Percentiles rank a stretch among this genome's conserved stretches.
Conservation (phyloP, 2,888 invertebrate species). For the Oscheius myriophilus region DNA sequence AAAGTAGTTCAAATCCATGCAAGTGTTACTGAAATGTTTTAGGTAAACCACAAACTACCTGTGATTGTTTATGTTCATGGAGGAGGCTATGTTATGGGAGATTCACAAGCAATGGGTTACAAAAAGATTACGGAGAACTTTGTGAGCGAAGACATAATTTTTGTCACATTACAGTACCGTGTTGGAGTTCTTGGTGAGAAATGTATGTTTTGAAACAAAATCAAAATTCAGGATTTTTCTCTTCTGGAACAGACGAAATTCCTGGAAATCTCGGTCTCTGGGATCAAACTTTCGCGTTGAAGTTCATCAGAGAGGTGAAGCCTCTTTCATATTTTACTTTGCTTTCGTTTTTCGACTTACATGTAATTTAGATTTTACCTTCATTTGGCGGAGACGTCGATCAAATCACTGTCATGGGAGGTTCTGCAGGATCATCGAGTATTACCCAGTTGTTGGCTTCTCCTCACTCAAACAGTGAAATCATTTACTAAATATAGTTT, state of each 20-base stretch:
- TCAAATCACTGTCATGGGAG: slow-evolving; percentile 51
- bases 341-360: no score
- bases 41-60: slow-evolving; percentile 36
- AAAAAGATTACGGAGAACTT: slow-evolving; percentile 47
- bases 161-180: slow-evolving; percentile 56
- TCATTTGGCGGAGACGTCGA: slow-evolving; percentile 55
- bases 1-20: no score
- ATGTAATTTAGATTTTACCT: slow-evolving; percentile 33
- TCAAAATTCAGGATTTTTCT: slow-evolving; percentile 45
- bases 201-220: neutral
- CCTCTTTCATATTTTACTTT: neutral
- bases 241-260: slow-evolving; percentile 44
- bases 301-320: slow-evolving; percentile 51
- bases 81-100: slow-evolving; percentile 52
- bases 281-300: slow-evolving; percentile 53
- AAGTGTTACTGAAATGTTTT: no score
- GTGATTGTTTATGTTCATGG: slow-evolving; percentile 55
- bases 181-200: slow-evolving; percentile 49
- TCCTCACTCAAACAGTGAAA: slow-evolving; percentile 54
- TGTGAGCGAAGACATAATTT: slow-evolving; percentile 51
- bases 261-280: slow-evolving; percentile 57
- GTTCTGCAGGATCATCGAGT: slow-evolving; percentile 52
- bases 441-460: slow-evolving; percentile 51
- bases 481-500: neutral
- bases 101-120: slow-evolving; percentile 43